Conservation (phyloP, 2,888 invertebrate genomes). For the Eupithecia subfuscata region DNA sequence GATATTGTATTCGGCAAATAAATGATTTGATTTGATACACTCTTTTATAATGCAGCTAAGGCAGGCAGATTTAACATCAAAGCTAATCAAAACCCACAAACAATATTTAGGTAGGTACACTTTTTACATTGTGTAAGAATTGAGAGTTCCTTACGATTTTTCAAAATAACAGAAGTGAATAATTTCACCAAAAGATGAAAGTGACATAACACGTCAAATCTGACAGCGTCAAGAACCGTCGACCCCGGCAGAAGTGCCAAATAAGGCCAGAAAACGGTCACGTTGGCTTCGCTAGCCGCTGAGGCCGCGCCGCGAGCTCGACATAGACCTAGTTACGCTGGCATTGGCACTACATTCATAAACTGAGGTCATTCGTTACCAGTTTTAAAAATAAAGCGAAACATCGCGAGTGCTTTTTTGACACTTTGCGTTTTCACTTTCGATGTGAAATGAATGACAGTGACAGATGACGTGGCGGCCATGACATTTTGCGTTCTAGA, state of each 20-base stretch:
- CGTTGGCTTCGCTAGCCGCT: conserved; percentile 27
- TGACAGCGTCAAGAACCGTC: conserved; percentile 49
- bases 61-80: not conserved
- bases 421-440: conserved; percentile 49
- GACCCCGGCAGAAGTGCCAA: conserved; percentile 49
- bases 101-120: not conserved
- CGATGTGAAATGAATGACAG: conserved; percentile 21
- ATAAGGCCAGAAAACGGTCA: conserved; percentile 34
- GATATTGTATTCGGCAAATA: no score
- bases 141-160: not conserved
- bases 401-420: conserved; percentile 59
- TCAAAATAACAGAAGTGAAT: not conserved
- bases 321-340: conserved; percentile 81
- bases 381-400: conserved; percentile 76
- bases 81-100: not conserved
- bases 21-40: no score
- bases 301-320: conserved; percentile 76
- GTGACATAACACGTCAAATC: conserved; percentile 32
- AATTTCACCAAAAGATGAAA: conserved; percentile 9
- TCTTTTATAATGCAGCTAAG: no score
- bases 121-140: not conserved
- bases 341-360: conserved; percentile 84
- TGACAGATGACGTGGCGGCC: conserved; percentile 14
- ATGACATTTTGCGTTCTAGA: conserved; percentile 18
- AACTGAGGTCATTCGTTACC: conserved; percentile 76